A percentile compares a stretch with the other conserved stretches of the same genome.
Evolutionary conservation across 2,888 invertebrate species (phyloP).

Genomic region (Arctia plantaginis): DNA sequence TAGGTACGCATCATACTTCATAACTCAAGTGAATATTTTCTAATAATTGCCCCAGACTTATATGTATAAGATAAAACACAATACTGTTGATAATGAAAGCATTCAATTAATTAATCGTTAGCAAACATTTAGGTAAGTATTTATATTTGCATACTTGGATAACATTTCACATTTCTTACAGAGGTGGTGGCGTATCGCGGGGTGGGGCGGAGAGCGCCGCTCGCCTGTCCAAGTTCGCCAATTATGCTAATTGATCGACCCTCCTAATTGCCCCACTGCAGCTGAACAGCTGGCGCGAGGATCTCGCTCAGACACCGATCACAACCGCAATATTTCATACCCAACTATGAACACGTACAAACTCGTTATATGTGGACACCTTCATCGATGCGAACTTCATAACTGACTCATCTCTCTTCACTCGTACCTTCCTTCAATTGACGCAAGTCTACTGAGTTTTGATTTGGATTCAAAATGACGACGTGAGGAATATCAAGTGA

Average conservation of each 20-base stretch:
- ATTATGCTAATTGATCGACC: constrained; percentile 31
- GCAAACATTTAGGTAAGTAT: not conserved
- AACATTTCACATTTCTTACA: not conserved
- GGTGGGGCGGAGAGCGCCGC: not conserved
- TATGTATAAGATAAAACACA: not conserved
- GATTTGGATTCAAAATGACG: not conserved
- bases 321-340: constrained; percentile 9
- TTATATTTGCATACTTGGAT: not conserved
- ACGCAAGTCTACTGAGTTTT: not conserved
- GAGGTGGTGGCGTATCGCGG: not conserved
- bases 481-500: not conserved
- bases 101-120: not conserved
- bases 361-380: not conserved
- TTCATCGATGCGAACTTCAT: not conserved
- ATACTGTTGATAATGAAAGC: not conserved
- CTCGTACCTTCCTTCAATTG: not conserved
- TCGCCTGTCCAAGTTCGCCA: constrained; percentile 19
- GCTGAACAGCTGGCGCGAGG: constrained; percentile 17
- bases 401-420: not conserved
- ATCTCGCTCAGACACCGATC: not conserved
- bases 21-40: too few relatives aligned
- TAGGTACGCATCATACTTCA: too few relatives aligned
- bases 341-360: not conserved
- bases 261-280: constrained; percentile 28
- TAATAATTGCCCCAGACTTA: too few relatives aligned